phyloP scores from a whole-genome alignment of 2,797 vertebrate species.

The Hephaestus fuliginosus region DNA sequence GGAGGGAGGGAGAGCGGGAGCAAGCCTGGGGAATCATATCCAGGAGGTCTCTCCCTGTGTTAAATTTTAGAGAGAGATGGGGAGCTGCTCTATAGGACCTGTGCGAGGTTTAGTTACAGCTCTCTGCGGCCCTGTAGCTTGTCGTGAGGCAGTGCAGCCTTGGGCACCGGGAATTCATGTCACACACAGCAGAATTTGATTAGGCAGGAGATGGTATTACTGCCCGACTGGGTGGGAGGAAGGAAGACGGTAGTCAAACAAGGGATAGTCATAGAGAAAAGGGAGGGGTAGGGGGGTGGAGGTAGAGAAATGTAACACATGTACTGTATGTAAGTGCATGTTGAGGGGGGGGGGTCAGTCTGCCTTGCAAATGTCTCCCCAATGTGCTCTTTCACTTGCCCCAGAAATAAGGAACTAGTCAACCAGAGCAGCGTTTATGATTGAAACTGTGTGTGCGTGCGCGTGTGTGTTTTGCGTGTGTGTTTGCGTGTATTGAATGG shows the following conservation, averaged over 20 bases:
- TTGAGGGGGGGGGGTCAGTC: conserved; percentile 25
- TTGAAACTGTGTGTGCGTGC: conserved; percentile 55
- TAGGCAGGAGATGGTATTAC: conserved; percentile 79
- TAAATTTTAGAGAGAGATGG: conserved; percentile 35
- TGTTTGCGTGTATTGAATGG: conserved; percentile 49
- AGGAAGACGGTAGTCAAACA: conserved; percentile 74
- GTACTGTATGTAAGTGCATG: conserved; percentile 49
- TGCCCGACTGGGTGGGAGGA: conserved; percentile 74
- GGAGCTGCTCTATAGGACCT: conserved; percentile 45
- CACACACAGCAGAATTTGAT: conserved; percentile 79
- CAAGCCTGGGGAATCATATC: conserved; percentile 26
- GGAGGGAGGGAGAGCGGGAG: conserved; percentile 24
- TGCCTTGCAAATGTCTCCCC: conserved; percentile 70
- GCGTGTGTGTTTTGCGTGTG: conserved; percentile 19
- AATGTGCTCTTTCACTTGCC: conserved; percentile 63
- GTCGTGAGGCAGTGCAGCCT: conserved; percentile 62
- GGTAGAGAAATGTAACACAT: conserved; percentile 49
- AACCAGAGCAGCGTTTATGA: conserved; percentile 63
- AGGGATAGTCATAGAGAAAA: conserved; percentile 54
- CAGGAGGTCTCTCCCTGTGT: conserved; percentile 41
- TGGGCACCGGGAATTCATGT: conserved; percentile 75
- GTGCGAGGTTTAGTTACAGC: conserved; percentile 62
- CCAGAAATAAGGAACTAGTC: conserved; percentile 71
- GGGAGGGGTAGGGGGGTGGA: conserved; percentile 25
- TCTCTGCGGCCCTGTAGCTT: conserved; percentile 58